These are phyloP conservation scores for Sicus ferrugineus DNA, from an alignment of 2,888 invertebrate species.

Conservation along the genomic window DNA sequence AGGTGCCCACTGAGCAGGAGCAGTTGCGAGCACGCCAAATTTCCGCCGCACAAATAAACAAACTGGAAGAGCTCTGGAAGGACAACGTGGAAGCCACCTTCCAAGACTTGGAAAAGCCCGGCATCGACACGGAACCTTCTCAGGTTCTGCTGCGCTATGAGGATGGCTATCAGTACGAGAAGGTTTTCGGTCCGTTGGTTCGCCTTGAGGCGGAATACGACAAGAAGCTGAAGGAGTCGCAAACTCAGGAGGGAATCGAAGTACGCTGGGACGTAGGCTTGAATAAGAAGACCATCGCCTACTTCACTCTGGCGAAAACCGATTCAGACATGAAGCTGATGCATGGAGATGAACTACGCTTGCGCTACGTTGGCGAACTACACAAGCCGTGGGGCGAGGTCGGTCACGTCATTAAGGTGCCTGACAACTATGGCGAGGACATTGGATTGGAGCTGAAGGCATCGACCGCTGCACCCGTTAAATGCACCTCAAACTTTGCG, in stretches of 20 bases:
- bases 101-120: conserved; percentile 97
- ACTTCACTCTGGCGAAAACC: conserved; percentile 96
- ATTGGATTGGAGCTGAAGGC: conserved; percentile 96
- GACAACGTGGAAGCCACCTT: conserved; percentile 98
- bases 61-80: conserved; percentile 98
- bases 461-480: conserved; percentile 89
- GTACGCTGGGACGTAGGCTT: conserved; percentile 99
- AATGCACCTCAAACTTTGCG: conserved; percentile 94
- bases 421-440: conserved; percentile 96
- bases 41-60: conserved; percentile 95
- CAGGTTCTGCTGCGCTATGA: conserved; percentile 83
- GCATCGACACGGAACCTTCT: conserved; percentile 97
- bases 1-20: conserved; percentile 96
- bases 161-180: conserved; percentile 99
- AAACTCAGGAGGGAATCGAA: conserved; percentile 97
- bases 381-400: conserved; percentile 97
- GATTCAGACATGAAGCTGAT: conserved; percentile 98
- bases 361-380: conserved; percentile 91
- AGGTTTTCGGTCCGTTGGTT: conserved; percentile 96
- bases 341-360: conserved; percentile 96
- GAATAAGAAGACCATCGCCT: conserved; percentile 97
- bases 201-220: conserved; percentile 99
- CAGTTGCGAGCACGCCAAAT: conserved; percentile 96
- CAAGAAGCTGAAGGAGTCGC: conserved; percentile 95
- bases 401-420: conserved; percentile 96